Evolutionary conservation across 2,113 vertebrate genomes (phyloP).

Genomic region (Pollimyrus isidori): DNA sequence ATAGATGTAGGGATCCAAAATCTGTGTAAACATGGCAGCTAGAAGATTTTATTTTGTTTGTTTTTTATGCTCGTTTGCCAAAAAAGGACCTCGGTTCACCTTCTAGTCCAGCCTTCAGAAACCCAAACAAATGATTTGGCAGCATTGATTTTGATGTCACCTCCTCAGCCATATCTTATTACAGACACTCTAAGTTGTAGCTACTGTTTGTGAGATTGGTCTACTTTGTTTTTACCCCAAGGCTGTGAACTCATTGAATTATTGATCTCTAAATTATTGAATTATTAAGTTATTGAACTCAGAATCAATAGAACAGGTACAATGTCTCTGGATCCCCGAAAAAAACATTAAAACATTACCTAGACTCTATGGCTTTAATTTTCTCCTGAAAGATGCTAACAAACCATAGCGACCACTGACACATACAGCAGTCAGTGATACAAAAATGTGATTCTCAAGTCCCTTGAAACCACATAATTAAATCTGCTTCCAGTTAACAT

Average conservation of each 20-base stretch:
- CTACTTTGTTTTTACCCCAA: not conserved
- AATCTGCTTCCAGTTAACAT: not conserved
- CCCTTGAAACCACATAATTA: not conserved
- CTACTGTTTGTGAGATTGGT: not conserved
- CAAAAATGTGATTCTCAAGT: not conserved
- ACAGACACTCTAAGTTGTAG: not conserved
- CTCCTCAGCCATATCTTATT: not conserved
- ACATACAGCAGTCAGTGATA: not conserved
- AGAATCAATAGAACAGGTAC: not conserved
- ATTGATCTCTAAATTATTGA: not conserved
- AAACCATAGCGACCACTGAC: not conserved
- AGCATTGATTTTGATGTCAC: not conserved
- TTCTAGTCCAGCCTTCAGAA: not conserved
- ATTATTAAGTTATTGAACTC: not conserved
- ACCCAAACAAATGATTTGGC: not conserved
- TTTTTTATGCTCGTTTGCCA: not conserved
- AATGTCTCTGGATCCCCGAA: not conserved
- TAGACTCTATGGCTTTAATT: not conserved
- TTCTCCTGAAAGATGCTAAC: not conserved
- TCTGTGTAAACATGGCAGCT: not conserved
- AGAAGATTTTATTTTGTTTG: constrained; percentile 18
- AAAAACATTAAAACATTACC: not conserved
- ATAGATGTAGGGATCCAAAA: constrained; percentile 6
- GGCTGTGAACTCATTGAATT: constrained; percentile 1
- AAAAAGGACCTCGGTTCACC: not conserved